Evolutionary conservation across 2,113 vertebrate species (phyloP).

Genomic region (Heterotis niloticus): DNA sequence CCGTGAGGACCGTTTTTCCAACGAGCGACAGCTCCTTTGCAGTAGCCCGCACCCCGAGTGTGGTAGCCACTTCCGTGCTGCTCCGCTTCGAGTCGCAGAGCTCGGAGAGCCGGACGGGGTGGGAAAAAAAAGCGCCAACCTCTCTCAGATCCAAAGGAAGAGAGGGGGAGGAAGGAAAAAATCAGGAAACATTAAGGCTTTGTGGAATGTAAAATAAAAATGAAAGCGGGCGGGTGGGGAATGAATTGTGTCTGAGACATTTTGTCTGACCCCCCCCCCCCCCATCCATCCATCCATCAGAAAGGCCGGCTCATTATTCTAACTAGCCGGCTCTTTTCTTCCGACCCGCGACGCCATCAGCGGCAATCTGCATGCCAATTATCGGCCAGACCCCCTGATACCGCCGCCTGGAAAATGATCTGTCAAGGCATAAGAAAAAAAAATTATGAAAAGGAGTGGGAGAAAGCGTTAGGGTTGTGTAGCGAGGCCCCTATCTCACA

Average conservation of each 20-base stretch:
- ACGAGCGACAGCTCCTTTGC: constrained; percentile 78
- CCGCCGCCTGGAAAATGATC: constrained; percentile 94
- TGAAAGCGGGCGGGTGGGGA: constrained; percentile 41
- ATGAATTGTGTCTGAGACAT: constrained; percentile 73
- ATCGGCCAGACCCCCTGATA: constrained; percentile 97
- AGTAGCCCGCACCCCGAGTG: constrained; percentile 67
- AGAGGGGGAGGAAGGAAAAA: constrained; percentile 30
- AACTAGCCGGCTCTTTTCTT: constrained; percentile 87
- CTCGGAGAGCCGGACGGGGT: constrained; percentile 32
- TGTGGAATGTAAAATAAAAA: constrained; percentile 67
- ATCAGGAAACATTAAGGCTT: constrained; percentile 76
- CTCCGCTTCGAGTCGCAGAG: constrained; percentile 67
- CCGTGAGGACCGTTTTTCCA: constrained; percentile 68
- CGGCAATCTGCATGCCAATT: constrained; percentile 99
- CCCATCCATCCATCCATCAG: constrained; percentile 98
- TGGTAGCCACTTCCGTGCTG: constrained; percentile 66
- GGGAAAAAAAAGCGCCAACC: constrained; percentile 33
- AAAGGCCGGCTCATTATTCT: constrained; percentile 90
- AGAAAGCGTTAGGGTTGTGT: constrained; percentile 57
- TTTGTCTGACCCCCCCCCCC: constrained; percentile 87
- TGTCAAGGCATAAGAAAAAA: constrained; percentile 74
- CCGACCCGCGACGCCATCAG: constrained; percentile 84
- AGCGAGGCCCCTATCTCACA: constrained; percentile 64
- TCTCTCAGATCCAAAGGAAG: constrained; percentile 17
- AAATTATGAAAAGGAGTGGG: constrained; percentile 36